Evolutionary conservation across 2,888 invertebrate genomes (phyloP).

Genomic region (Fragum sueziense): DNA sequence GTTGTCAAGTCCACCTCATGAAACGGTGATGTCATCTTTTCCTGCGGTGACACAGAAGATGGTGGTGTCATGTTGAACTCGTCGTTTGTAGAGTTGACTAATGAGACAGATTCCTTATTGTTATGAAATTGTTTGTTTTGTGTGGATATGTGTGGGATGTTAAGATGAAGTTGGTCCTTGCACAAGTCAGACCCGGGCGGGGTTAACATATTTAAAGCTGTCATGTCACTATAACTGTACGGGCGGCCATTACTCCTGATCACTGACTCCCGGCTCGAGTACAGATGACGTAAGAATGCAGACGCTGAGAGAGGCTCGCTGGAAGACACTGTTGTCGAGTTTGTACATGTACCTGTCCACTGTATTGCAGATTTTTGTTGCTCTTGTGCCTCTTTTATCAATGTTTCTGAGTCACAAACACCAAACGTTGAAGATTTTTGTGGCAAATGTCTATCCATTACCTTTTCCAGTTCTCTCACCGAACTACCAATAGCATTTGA

Average conservation of each 20-base stretch:
- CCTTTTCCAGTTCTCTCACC: constrained; percentile 96
- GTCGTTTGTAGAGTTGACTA: constrained; percentile 64
- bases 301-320: constrained; percentile 89
- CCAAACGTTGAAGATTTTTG: constrained; percentile 15
- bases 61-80: constrained; percentile 95
- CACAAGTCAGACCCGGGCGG: constrained; percentile 93
- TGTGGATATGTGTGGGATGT: constrained; percentile 65
- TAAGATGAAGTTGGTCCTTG: constrained; percentile 65
- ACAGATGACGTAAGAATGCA: constrained; percentile 93
- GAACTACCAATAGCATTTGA: constrained; percentile 82
- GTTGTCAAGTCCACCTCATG: constrained; percentile 16
- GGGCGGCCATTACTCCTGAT: constrained; percentile 88
- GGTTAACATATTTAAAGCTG: constrained; percentile 90
- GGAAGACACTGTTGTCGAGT: constrained; percentile 70
- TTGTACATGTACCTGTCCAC: constrained; percentile 94
- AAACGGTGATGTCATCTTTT: constrained; percentile 84
- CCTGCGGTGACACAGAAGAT: constrained; percentile 97
- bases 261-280: constrained; percentile 96
- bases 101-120: constrained; percentile 58
- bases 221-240: constrained; percentile 72
- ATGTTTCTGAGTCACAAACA: constrained; percentile 7
- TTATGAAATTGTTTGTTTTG: constrained; percentile 45
- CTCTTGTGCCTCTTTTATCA: constrained; percentile 23
- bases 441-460: constrained; percentile 96
- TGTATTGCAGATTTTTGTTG: constrained; percentile 86